A percentile compares a stretch with the other conserved stretches of the same genome.
Evolutionary conservation across 2,113 vertebrate species (phyloP).

Genomic region (Albula goreensis): DNA sequence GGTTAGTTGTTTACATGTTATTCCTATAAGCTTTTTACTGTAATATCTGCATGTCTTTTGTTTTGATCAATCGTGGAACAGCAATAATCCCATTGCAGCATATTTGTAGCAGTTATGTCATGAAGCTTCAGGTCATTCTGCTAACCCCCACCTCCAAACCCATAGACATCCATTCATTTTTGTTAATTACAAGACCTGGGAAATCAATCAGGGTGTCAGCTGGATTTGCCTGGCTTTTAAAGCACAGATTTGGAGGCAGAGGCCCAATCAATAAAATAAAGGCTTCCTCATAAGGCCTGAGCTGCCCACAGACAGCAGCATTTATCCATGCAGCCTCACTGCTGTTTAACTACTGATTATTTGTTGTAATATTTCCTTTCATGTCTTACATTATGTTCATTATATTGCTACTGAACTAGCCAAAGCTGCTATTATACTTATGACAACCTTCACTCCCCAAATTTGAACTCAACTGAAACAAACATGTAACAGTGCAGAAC

Average conservation of each 20-base stretch:
- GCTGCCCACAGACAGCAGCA: not conserved
- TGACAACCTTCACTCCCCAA: not conserved
- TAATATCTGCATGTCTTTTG: not conserved
- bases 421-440: not conserved
- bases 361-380: no score
- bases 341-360: not conserved
- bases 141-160: not conserved
- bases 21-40: not conserved
- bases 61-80: not conserved
- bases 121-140: not conserved
- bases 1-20: no score
- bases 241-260: not conserved
- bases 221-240: slow-evolving; percentile 6
- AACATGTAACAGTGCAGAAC: no score
- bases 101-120: not conserved
- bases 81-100: not conserved
- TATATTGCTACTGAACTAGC: not conserved
- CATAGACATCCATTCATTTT: slow-evolving; percentile 20
- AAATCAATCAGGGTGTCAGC: slow-evolving; percentile 34
- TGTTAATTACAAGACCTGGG: slow-evolving; percentile 22
- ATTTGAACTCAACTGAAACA: no score
- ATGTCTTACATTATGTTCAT: not conserved
- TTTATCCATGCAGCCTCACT: not conserved
- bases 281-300: not conserved
- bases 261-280: not conserved